Percentiles rank a stretch among this genome's conserved stretches.
These are phyloP conservation scores for Colistium nudipinnis DNA, from an alignment of 2,113 vertebrate species.

Conservation along the genomic window DNA sequence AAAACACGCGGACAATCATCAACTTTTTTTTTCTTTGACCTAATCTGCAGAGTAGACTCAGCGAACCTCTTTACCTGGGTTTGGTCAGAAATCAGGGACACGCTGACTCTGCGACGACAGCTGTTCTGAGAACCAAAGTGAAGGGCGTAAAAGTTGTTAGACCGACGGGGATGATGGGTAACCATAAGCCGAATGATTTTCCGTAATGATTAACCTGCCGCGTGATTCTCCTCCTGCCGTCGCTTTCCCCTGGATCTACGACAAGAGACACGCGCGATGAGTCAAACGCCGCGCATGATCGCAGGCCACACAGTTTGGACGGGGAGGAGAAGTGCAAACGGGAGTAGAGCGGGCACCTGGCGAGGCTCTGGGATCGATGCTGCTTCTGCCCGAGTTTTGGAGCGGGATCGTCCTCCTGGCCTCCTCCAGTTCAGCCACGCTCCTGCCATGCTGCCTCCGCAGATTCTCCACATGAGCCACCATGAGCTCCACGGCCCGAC, in stretches of 20 bases:
- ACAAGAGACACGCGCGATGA: slow-evolving; percentile 22
- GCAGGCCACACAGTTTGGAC: not conserved
- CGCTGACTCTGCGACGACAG: slow-evolving; percentile 82
- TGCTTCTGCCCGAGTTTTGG: slow-evolving; percentile 71
- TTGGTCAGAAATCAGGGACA: slow-evolving; percentile 81
- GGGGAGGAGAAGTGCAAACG: not conserved
- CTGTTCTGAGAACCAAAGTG: slow-evolving; percentile 58
- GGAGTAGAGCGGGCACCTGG: slow-evolving; percentile 42
- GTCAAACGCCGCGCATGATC: not conserved
- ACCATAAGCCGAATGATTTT: not conserved
- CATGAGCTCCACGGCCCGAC: slow-evolving; percentile 86
- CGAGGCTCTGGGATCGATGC: slow-evolving; percentile 67
- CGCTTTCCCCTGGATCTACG: slow-evolving; percentile 79
- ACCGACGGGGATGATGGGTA: not conserved
- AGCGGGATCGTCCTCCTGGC: slow-evolving; percentile 78
- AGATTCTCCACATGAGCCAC: slow-evolving; percentile 88
- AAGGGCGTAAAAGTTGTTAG: not conserved
- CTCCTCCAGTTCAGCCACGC: slow-evolving; percentile 83
- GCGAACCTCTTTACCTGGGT: slow-evolving; percentile 58
- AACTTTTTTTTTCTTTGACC: not conserved
- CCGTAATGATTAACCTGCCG: slow-evolving; percentile 81
- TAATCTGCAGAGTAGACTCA: not conserved
- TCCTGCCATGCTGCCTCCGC: slow-evolving; percentile 77
- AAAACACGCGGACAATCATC: not conserved
- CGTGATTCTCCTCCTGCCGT: slow-evolving; percentile 63